Base-by-base conservation (phyloP, 2,797 vertebrate species). In the Premnoplex brunnescens region DNA sequence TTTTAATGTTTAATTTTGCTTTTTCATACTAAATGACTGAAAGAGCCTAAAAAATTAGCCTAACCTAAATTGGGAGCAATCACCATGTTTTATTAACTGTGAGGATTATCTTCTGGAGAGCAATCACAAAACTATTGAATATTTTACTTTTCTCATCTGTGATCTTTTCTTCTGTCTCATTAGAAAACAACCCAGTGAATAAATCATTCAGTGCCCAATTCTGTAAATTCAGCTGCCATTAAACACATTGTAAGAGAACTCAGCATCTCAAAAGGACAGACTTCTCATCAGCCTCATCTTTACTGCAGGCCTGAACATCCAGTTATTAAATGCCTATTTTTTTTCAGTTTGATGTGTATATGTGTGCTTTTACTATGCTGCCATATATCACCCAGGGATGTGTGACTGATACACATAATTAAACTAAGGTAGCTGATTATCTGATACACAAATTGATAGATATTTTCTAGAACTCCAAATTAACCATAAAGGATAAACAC, bases 81-180 rank as follows among this genome's bases (percentile, higher is more conserved):
- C 93, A 93, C 39, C 73, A 91, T 83, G 90, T 95, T 96, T 95
- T 97, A 95, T 95, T 96, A 96, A 95, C 91, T 88, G 58, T 75
- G 63, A 95, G 80, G 77, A 94, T 95, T 82, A 82, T 95, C 88
- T 95, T 93, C 71, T 73, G 34, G 83, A 96, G 77, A 93, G 94
- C 85, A 97, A 96, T 94, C 94, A 94, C 69, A 85, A 95, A 95
- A 94, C 93, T 95, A 95, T 39, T 96, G 95, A 96, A 95, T 95
- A 95, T 95, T 95, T 97, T 94, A 93, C 88, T 96, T 95, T 85
- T 88, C 80, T 95, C 88, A 95, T 96, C 83, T 94, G 74, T 73
- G 93, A 96, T 95, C 92, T 89, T 95, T 97, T 96, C 89, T 96
- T 95, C 91, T 76, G 8, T 90, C 93, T 96, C 93, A 95, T 93